These are phyloP conservation scores for Anthoscopus minutus DNA, from an alignment of 2,113 vertebrate species.

Conservation along the genomic window DNA sequence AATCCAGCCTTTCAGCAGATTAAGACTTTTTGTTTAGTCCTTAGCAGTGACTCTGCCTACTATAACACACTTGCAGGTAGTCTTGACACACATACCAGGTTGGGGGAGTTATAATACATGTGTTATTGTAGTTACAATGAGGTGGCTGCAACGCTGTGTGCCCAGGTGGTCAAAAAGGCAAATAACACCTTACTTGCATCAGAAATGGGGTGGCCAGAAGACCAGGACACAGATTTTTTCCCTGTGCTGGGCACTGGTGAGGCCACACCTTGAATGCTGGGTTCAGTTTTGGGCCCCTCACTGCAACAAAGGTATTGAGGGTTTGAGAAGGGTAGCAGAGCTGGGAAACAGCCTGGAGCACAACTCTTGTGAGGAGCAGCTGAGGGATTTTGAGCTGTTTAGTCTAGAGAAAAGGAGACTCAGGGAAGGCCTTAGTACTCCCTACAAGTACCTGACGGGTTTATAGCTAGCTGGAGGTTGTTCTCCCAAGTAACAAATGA, in stretches of 20 bases:
- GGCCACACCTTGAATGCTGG: fast-evolving
- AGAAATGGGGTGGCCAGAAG: neutral
- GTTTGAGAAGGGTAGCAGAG: neutral
- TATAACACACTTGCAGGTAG: neutral
- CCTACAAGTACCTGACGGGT: neutral
- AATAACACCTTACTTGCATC: neutral
- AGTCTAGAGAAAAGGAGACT: neutral
- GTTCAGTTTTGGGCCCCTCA: neutral
- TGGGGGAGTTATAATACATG: neutral
- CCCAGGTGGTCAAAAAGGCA: neutral
- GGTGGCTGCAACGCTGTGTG: too few relatives aligned
- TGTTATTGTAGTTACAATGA: too few relatives aligned
- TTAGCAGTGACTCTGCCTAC: neutral
- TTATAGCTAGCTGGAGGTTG: neutral
- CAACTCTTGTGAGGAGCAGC: neutral
- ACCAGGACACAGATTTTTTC: too few relatives aligned
- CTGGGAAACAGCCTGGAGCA: neutral
- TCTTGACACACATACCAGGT: neutral
- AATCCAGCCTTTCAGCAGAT: neutral
- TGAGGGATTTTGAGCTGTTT: neutral
- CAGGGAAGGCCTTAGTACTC: too few relatives aligned
- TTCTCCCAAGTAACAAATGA: neutral
- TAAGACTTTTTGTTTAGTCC: neutral
- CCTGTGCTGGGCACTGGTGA: neutral
- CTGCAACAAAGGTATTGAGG: neutral